Conservation (phyloP, 2,113 vertebrate species). For the Eublepharis macularius region DNA sequence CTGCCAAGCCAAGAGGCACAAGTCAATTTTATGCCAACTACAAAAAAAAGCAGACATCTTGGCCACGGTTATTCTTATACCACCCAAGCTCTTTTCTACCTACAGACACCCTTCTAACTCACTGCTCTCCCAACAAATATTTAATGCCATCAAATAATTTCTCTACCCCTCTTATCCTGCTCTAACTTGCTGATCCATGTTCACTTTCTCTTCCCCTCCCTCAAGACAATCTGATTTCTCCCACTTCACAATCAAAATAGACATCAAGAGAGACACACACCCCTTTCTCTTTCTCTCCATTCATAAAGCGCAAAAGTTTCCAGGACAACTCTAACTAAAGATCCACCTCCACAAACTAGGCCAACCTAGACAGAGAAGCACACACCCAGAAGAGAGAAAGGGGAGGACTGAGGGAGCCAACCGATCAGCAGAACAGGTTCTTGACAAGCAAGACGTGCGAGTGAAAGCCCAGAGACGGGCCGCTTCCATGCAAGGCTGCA, state of each 20-base stretch:
- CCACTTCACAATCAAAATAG: constrained; percentile 12
- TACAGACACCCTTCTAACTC: neutral
- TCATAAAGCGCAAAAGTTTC: neutral
- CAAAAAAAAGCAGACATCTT: too few relatives aligned
- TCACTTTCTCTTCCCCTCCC: neutral
- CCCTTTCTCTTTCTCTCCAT: neutral
- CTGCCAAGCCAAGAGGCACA: neutral
- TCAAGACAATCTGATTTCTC: constrained; percentile 1
- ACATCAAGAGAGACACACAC: neutral
- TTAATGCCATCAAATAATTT: too few relatives aligned
- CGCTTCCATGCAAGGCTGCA: too few relatives aligned
- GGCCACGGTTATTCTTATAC: neutral
- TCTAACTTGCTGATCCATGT: constrained; percentile 1
- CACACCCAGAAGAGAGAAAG: neutral
- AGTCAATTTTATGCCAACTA: neutral
- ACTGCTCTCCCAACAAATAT: neutral
- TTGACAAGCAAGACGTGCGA: too few relatives aligned
- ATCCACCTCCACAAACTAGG: neutral
- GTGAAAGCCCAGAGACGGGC: neutral
- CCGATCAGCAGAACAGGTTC: neutral
- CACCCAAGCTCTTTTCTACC: neutral
- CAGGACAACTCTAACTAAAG: neutral
- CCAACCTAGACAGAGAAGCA: neutral
- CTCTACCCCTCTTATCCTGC: neutral
- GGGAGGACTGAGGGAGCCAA: neutral